Evolutionary conservation across 2,113 vertebrate genomes (phyloP).

Genomic region (Micromys minutus): DNA sequence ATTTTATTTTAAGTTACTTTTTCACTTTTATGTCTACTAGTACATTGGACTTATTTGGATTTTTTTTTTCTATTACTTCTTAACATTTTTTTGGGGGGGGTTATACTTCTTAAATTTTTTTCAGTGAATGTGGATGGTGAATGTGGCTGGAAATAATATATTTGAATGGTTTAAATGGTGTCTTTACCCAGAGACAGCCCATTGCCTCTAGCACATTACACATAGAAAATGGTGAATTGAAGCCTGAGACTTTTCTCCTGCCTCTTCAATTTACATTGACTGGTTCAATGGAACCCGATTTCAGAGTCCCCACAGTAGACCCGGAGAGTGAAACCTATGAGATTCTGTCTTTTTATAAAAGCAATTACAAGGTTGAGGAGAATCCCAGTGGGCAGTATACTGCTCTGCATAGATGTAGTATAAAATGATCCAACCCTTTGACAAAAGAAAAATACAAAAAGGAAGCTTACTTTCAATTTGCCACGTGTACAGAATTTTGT

Average conservation of each 20-base stretch:
- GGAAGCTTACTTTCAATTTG: neutral
- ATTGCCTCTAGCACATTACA: slow-evolving; percentile 41
- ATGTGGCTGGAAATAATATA: slow-evolving; percentile 63
- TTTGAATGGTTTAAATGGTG: neutral
- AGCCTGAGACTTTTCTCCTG: slow-evolving; percentile 39
- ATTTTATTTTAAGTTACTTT: neutral
- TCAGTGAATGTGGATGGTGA: slow-evolving; percentile 59
- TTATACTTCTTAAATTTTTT: slow-evolving; percentile 46
- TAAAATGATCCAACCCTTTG: slow-evolving; percentile 7
- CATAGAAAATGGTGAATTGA: neutral
- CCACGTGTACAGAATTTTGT: neutral
- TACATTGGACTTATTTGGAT: neutral
- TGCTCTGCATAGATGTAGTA: neutral
- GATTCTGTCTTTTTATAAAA: neutral
- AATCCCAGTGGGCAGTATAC: neutral
- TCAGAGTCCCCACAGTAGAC: slow-evolving; percentile 29
- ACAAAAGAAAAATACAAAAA: slow-evolving; percentile 28
- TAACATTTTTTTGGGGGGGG: neutral
- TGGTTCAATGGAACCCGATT: slow-evolving; percentile 51
- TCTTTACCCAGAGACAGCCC: neutral
- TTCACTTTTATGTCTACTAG: slow-evolving; percentile 61
- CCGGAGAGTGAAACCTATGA: slow-evolving; percentile 13
- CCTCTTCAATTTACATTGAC: slow-evolving; percentile 56
- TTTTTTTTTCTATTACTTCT: neutral
- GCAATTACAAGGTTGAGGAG: neutral